A percentile compares a stretch with the other conserved stretches of the same genome.
Conservation (phyloP, 2,888 invertebrate genomes). For the Idaea biselata region DNA sequence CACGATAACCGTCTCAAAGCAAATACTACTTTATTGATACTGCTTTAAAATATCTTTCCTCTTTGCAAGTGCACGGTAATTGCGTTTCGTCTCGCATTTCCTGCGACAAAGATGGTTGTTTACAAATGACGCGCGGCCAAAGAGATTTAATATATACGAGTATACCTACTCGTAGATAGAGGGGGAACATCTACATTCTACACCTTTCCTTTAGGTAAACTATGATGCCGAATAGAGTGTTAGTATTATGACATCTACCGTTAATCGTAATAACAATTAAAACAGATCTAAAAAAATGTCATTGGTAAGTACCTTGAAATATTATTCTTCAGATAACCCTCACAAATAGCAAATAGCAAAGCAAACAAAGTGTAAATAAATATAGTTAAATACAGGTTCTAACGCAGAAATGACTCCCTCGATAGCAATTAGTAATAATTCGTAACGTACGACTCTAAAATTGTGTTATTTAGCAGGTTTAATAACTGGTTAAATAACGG, state of each 20-base stretch:
- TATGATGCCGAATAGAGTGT: background rate
- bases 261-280: no score
- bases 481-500: background rate
- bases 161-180: background rate
- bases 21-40: slow-evolving; percentile 18
- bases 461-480: background rate
- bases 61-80: slow-evolving; percentile 19
- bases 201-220: background rate
- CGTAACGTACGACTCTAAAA: background rate
- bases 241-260: no score
- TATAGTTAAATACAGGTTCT: background rate
- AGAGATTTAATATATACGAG: slow-evolving; percentile 4
- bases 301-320: no score
- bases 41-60: slow-evolving; percentile 22
- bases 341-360: no score
- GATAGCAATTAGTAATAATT: background rate
- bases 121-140: slow-evolving; percentile 3
- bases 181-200: background rate
- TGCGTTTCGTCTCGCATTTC: slow-evolving; percentile 19
- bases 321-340: no score
- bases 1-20: slow-evolving; percentile 16
- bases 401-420: background rate
- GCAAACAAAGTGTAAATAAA: background rate
- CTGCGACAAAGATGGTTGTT: slow-evolving; percentile 22
- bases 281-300: no score